These are phyloP conservation scores for Corythoichthys intestinalis DNA, from an alignment of 2,113 vertebrate genomes.

Conservation along the genomic window DNA sequence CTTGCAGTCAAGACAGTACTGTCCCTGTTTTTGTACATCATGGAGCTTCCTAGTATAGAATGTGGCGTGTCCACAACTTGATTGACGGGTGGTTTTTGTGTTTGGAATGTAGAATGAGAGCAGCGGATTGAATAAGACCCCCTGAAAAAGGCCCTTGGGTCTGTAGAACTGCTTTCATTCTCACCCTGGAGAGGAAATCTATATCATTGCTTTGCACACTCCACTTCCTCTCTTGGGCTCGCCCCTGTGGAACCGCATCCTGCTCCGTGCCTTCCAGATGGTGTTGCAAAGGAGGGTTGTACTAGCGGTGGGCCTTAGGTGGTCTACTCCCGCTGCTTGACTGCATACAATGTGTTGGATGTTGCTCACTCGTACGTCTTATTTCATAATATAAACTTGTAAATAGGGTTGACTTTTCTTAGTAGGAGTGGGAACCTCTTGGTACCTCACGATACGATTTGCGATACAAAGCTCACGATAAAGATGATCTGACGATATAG, in stretches of 20 bases:
- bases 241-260: constrained; percentile 35
- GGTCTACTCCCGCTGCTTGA: constrained; percentile 38
- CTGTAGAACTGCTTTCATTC: constrained; percentile 3
- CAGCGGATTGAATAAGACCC: not conserved
- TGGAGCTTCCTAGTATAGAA: not conserved
- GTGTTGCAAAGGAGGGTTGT: constrained; percentile 3
- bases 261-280: constrained; percentile 52
- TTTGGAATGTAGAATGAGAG: not conserved
- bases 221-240: constrained; percentile 19
- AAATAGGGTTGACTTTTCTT: not conserved
- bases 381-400: not conserved
- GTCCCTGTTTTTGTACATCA: not conserved
- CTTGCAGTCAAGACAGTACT: not conserved
- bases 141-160: not conserved
- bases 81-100: constrained; percentile 5
- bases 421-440: too few relatives aligned
- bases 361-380: constrained; percentile 6
- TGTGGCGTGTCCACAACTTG: not conserved
- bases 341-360: constrained; percentile 33
- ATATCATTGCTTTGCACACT: constrained; percentile 18
- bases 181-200: constrained; percentile 35
- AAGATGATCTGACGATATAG: too few relatives aligned
- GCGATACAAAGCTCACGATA: too few relatives aligned
- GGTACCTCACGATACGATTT: too few relatives aligned
- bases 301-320: constrained; percentile 11